Evolutionary conservation across 2,888 invertebrate genomes (phyloP).

Genomic region (Amitus sp.): DNA sequence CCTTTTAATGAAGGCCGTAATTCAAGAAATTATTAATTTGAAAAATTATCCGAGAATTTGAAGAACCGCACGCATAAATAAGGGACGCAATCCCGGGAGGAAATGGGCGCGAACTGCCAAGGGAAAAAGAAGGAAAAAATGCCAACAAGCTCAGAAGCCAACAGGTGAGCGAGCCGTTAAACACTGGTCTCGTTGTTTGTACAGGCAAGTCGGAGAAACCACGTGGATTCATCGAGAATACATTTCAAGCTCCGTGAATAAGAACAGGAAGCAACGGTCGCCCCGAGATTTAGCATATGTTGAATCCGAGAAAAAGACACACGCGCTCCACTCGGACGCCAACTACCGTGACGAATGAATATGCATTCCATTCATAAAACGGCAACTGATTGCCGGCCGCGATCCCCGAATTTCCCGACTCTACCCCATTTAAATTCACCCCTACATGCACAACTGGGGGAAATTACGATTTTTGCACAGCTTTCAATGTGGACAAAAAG

Average conservation of each 20-base stretch:
- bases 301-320: constrained; percentile 54
- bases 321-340: constrained; percentile 54
- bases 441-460: no score
- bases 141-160: not conserved
- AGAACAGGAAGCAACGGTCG: constrained; percentile 37
- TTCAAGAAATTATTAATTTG: not conserved
- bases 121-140: not conserved
- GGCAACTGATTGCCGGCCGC: constrained; percentile 24
- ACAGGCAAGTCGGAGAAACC: constrained; percentile 19
- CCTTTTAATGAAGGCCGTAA: not conserved
- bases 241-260: constrained; percentile 35
- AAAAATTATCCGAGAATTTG: not conserved
- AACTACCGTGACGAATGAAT: constrained; percentile 44
- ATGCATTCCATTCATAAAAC: constrained; percentile 34
- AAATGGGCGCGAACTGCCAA: not conserved
- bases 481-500: no score
- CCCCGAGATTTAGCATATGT: constrained; percentile 40
- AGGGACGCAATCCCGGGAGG: not conserved
- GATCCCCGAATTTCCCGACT: not conserved
- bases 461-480: no score
- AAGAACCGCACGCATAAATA: not conserved
- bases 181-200: constrained; percentile 20
- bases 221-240: constrained; percentile 36
- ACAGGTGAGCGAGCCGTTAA: constrained; percentile 38
- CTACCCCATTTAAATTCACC: no score